Conservation (phyloP, 2,797 vertebrate species). For the Aldrovandia affinis region DNA sequence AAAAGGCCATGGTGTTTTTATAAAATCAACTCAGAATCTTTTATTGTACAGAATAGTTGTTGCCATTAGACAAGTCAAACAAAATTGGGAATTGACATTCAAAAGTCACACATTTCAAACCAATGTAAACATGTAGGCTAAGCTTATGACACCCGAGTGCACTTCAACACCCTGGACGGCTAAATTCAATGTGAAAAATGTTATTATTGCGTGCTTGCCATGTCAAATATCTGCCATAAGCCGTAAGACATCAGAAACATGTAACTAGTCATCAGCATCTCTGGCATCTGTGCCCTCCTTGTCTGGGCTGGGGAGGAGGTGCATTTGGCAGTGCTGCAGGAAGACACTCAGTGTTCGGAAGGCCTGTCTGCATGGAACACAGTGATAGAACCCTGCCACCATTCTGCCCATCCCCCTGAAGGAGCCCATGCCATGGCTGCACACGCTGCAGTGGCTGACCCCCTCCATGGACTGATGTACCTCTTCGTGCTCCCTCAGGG, state of each 20-base stretch:
- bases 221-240: neutral
- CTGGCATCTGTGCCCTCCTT: neutral
- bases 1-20: too few relatives aligned
- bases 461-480: conserved; percentile 59
- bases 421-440: conserved; percentile 60
- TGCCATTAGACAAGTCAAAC: too few relatives aligned
- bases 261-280: neutral
- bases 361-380: conserved; percentile 69
- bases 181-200: neutral
- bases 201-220: neutral
- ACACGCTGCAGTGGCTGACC: conserved; percentile 68
- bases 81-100: neutral
- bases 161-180: neutral
- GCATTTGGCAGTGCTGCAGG: conserved; percentile 75
- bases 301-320: conserved; percentile 51
- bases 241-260: neutral
- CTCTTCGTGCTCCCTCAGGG: conserved; percentile 65
- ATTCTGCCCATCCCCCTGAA: conserved; percentile 51
- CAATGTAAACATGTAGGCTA: neutral
- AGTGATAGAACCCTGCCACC: conserved; percentile 70
- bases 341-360: conserved; percentile 68
- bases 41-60: neutral
- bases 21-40: neutral
- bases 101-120: neutral
- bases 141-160: neutral